A percentile compares a stretch with the other conserved stretches of the same genome.
Evolutionary conservation across 2,888 invertebrate genomes (phyloP).

Genomic region (Himalopsyche tibetana): DNA sequence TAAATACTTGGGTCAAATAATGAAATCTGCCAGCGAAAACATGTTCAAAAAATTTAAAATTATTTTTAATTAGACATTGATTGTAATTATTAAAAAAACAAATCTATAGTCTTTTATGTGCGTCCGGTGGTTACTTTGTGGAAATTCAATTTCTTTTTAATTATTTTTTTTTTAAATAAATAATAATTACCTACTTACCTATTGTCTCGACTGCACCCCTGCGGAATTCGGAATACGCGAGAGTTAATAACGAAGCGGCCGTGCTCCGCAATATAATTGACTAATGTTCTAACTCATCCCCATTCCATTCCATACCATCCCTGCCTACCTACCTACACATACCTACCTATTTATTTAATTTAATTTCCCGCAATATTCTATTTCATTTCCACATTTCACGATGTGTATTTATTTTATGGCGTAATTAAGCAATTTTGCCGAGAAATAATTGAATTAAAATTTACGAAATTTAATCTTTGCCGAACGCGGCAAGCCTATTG

Average conservation of each 20-base stretch:
- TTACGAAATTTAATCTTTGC: too few relatives aligned
- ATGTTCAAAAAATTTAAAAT: too few relatives aligned
- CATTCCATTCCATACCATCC: conserved; percentile 44
- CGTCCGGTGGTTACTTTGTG: neutral
- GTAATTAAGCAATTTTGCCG: too few relatives aligned
- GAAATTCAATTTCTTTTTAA: neutral
- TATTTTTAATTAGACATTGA: too few relatives aligned
- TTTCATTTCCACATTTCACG: neutral
- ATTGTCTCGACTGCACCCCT: conserved; percentile 43
- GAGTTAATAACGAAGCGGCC: conserved; percentile 61
- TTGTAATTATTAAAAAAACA: too few relatives aligned
- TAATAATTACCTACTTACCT: neutral
- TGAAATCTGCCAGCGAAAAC: too few relatives aligned
- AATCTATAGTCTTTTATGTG: too few relatives aligned
- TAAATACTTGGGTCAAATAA: too few relatives aligned
- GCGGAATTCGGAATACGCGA: conserved; percentile 50
- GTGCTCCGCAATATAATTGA: conserved; percentile 64
- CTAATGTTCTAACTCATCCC: conserved; percentile 59
- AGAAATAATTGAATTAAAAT: too few relatives aligned
- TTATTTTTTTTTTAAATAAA: too few relatives aligned
- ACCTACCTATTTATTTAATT: conserved; percentile 39
- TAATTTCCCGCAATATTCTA: conserved; percentile 16
- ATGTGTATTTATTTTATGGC: too few relatives aligned
- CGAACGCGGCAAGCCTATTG: too few relatives aligned
- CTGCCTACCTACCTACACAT: conserved; percentile 24